These are phyloP conservation scores for Euwallacea fornicatus DNA, from an alignment of 1,140 invertebrate genomes.

Conservation along the genomic window DNA sequence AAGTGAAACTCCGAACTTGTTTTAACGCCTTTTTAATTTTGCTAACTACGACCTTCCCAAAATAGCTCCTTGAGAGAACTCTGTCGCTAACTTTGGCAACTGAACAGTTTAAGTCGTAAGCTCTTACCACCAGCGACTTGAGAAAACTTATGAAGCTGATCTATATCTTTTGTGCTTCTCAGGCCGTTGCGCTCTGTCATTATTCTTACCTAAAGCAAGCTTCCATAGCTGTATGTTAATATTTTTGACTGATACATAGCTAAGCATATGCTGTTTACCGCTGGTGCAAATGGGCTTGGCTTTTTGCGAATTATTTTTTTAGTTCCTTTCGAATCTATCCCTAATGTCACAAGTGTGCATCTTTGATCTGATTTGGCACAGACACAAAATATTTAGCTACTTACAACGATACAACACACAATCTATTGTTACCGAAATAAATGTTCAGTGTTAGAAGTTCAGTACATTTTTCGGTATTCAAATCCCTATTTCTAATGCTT, in stretches of 20 bases:
- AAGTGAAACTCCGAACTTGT: background rate
- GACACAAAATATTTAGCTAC: slow-evolving; percentile 33
- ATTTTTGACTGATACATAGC: too few relatives aligned
- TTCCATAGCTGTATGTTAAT: too few relatives aligned
- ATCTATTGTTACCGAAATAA: slow-evolving; percentile 27
- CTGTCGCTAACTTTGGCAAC: slow-evolving; percentile 8
- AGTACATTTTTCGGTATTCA: background rate
- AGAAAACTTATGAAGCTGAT: background rate
- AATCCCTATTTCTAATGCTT: background rate
- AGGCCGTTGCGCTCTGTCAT: too few relatives aligned
- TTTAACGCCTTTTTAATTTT: slow-evolving; percentile 14
- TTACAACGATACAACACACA: background rate
- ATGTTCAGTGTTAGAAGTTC: background rate
- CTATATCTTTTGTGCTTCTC: background rate
- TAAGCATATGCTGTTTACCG: background rate
- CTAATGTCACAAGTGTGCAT: slow-evolving; percentile 41
- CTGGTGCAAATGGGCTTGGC: slow-evolving; percentile 4
- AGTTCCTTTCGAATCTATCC: slow-evolving; percentile 31
- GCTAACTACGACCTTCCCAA: slow-evolving; percentile 22
- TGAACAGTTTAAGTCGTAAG: slow-evolving; percentile 7
- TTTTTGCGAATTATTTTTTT: slow-evolving; percentile 17
- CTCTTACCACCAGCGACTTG: slow-evolving; percentile 4
- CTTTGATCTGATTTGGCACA: slow-evolving; percentile 43
- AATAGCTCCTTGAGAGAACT: slow-evolving; percentile 19
- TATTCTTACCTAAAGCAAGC: too few relatives aligned